A percentile compares a stretch with the other conserved stretches of the same genome.
Evolutionary conservation across 2,113 vertebrate species (phyloP).

Genomic region (Australoheros scitulus): DNA sequence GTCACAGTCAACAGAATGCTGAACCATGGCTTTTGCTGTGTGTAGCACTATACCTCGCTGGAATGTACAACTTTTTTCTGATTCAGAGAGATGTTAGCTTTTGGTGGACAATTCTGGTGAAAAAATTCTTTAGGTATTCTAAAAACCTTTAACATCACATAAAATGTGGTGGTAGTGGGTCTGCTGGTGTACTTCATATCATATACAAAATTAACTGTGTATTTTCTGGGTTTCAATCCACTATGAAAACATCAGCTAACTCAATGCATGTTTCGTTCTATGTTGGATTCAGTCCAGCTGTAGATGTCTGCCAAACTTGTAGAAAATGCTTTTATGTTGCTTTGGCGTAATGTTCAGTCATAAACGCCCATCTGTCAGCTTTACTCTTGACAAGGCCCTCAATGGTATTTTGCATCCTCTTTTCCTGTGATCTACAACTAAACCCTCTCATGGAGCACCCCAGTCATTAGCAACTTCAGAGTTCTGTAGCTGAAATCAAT

Average conservation of each 20-base stretch:
- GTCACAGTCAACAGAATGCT: slow-evolving; percentile 14
- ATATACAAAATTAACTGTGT: not conserved
- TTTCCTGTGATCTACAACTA: slow-evolving; percentile 58
- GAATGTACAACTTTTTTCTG: not conserved
- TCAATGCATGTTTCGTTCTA: slow-evolving; percentile 16
- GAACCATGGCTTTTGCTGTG: not conserved
- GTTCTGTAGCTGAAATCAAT: slow-evolving; percentile 54
- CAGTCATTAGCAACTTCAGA: slow-evolving; percentile 48
- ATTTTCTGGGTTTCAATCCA: not conserved
- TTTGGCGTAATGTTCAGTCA: slow-evolving; percentile 64
- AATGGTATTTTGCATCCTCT: slow-evolving; percentile 32
- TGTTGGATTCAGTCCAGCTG: slow-evolving; percentile 42
- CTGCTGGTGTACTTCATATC: not conserved
- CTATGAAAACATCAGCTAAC: slow-evolving; percentile 8
- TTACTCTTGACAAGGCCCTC: slow-evolving; percentile 47
- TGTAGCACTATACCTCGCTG: not conserved
- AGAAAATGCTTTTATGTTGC: slow-evolving; percentile 57
- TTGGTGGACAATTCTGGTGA: not conserved
- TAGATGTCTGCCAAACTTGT: slow-evolving; percentile 48
- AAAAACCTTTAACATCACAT: not conserved
- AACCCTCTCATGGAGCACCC: slow-evolving; percentile 9
- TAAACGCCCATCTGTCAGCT: slow-evolving; percentile 65
- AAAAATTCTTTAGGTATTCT: not conserved
- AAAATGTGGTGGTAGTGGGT: not conserved
- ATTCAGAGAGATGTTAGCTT: not conserved